Percentiles rank a stretch among this genome's conserved stretches.
phyloP scores from a whole-genome alignment of 2,888 invertebrate species.

The Lycocerus yunnanus region DNA sequence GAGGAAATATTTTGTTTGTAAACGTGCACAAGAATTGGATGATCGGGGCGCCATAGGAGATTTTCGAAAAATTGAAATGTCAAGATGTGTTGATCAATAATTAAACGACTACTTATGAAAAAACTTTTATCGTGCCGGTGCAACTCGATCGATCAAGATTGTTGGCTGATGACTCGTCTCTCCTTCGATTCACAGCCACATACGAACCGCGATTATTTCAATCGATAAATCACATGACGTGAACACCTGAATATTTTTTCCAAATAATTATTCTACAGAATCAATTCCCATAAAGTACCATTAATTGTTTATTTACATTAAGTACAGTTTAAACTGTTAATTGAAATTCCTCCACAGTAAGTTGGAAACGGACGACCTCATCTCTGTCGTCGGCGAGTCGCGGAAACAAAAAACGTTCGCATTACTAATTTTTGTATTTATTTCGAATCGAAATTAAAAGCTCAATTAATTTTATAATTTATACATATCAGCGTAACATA shows the following conservation, averaged over 20 bases:
- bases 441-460: background rate
- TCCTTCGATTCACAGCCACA: too few relatives aligned
- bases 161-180: background rate
- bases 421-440: background rate
- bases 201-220: too few relatives aligned
- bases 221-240: background rate
- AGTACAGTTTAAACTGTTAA: background rate
- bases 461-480: background rate
- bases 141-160: background rate
- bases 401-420: background rate
- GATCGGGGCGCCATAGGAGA: too few relatives aligned
- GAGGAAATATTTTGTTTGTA: too few relatives aligned
- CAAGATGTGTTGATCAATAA: too few relatives aligned
- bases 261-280: background rate
- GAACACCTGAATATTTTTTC: background rate
- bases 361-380: background rate
- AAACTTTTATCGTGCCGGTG: too few relatives aligned
- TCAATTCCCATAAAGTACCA: background rate
- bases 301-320: background rate
- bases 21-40: too few relatives aligned
- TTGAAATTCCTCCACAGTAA: background rate
- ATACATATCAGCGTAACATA: background rate
- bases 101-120: too few relatives aligned
- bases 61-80: too few relatives aligned
- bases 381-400: background rate